Conservation (phyloP, 2,113 vertebrate genomes). For the Pollachius pollachius region DNA sequence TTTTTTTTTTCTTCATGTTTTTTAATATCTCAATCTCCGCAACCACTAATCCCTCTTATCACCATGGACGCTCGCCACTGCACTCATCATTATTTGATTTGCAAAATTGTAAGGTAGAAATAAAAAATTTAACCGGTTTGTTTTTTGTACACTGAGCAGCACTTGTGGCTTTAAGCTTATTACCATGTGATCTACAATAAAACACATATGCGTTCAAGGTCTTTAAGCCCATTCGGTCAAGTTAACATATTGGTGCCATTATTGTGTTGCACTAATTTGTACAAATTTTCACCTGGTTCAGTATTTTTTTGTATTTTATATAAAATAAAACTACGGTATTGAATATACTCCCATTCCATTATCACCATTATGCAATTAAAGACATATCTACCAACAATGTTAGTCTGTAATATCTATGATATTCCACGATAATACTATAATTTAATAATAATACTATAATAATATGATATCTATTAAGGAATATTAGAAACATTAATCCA, state of each 20-base stretch:
- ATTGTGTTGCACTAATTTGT: background rate
- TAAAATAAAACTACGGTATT: too few species aligned
- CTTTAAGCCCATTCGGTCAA: background rate
- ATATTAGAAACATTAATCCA: too few species aligned
- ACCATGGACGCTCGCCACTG: constrained; percentile 43
- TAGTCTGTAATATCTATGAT: too few species aligned
- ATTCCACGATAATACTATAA: too few species aligned
- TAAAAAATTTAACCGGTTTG: constrained; percentile 61
- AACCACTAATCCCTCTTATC: constrained; percentile 65
- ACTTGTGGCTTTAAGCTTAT: constrained; percentile 58
- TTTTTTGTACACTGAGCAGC: constrained; percentile 40
- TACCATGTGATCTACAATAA: constrained; percentile 24
- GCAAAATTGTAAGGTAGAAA: constrained; percentile 64
- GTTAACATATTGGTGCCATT: background rate
- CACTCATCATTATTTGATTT: constrained; percentile 68
- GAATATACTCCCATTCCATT: too few species aligned
- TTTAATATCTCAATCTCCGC: constrained; percentile 60
- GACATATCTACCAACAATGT: too few species aligned
- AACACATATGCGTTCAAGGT: constrained; percentile 19
- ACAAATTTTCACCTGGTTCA: too few species aligned
- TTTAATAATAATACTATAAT: too few species aligned
- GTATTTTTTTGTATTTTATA: too few species aligned
- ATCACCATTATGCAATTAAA: too few species aligned
- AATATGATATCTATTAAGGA: too few species aligned
- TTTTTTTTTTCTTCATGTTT: constrained; percentile 32